Evolutionary conservation across 2,113 vertebrate genomes (phyloP), one percentile per base, ranked within the genome.

Genomic region (Xiphophorus couchianus): DNA sequence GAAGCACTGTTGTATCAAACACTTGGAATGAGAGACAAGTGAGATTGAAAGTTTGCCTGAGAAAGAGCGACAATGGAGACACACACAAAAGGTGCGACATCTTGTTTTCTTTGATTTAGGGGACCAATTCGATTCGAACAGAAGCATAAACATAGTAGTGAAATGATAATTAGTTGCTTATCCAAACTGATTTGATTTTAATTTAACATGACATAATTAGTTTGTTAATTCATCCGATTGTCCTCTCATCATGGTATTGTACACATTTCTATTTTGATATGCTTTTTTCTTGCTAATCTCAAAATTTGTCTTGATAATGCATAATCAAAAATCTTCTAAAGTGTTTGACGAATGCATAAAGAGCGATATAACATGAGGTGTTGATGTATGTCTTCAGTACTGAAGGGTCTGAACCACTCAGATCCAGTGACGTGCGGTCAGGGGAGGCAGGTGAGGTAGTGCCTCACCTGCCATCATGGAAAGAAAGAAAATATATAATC

Each of bases 1-100:
- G 61, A 25, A n/a, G 19, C 28, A 33, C 30, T 0, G n/a, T 27
- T 72, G 60, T 33, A 73, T 76, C 9, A 2, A 61, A 62, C 35
- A 60, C 31, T 25, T 19, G 30, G 31, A 73, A 30, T 17, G 54
- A 62, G 61, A 69, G 68, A 74, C 39, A 15, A 30, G 30, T 68
- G 28, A 66, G 61, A 42, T 22, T 1, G 28, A 44, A 75, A 71
- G 33, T 66, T 33, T 28, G 37, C 64, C 19, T 30, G 28, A 77
- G 12, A 42, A 3, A 30, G 39, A 61, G 27, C 25, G 8, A 44
- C 15, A 19, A 27, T 15, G 7, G 39, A 64, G 42, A 42, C 67
- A 71, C 29, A 48, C 58, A 63, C 42, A 51, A 25, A n/a, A 27
- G 5, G 73, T 15, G 25, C 1, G 29, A 44, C 0, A 19, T 19